These are phyloP conservation scores for Prolemur simus DNA, from an alignment of 2,113 vertebrate species.

Conservation along the genomic window DNA sequence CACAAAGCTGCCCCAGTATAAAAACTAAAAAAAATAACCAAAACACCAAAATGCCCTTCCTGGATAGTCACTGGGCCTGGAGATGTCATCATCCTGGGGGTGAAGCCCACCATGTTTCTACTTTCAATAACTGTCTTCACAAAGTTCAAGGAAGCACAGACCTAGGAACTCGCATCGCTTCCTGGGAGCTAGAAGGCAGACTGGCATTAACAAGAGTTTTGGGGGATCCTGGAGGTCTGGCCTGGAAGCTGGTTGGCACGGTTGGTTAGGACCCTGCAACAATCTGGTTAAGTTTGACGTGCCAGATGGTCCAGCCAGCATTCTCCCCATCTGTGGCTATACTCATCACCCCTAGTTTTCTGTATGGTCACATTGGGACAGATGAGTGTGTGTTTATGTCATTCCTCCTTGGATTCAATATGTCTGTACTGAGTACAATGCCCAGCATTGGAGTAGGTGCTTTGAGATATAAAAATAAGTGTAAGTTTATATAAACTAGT, in stretches of 20 bases:
- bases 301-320: background rate
- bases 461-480: background rate
- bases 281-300: background rate
- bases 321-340: background rate
- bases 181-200: background rate
- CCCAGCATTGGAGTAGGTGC: background rate
- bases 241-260: background rate
- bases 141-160: background rate
- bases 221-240: background rate
- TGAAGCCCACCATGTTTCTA: background rate
- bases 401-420: background rate
- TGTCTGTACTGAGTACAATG: background rate
- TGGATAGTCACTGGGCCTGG: background rate
- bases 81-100: background rate
- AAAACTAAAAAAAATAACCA: background rate
- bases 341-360: background rate
- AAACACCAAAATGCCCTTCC: background rate
- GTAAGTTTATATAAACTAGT: background rate
- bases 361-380: background rate
- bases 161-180: background rate
- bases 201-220: background rate
- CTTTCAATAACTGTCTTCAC: background rate
- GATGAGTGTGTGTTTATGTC: background rate
- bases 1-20: background rate
- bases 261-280: background rate